Conservation (phyloP, 2,797 vertebrate species). For the Darevskia nairensis region DNA sequence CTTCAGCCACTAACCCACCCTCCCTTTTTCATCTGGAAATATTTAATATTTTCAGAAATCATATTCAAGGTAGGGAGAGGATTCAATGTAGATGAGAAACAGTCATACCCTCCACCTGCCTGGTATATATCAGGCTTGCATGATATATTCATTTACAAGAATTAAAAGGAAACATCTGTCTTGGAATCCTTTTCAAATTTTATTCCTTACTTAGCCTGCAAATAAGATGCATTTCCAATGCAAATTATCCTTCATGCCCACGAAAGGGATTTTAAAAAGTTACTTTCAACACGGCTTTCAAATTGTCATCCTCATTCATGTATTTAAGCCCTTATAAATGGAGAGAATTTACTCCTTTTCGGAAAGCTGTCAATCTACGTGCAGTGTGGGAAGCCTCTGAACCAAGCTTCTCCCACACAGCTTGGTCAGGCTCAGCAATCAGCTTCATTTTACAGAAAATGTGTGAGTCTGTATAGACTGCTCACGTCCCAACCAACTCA, state of each 20-base stretch:
- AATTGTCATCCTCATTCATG: conserved; percentile 31
- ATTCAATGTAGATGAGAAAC: background rate
- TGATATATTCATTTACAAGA: conserved; percentile 60
- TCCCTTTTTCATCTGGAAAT: conserved; percentile 13
- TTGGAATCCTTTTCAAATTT: conserved; percentile 62
- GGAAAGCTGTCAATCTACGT: conserved; percentile 10
- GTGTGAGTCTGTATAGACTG: conserved; percentile 41
- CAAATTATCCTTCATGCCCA: conserved; percentile 56
- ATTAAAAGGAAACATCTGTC: conserved; percentile 70
- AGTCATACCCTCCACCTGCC: conserved; percentile 54
- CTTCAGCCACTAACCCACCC: background rate
- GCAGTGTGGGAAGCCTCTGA: background rate
- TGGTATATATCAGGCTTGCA: conserved; percentile 11
- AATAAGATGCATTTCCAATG: conserved; percentile 64
- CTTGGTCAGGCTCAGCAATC: conserved; percentile 24
- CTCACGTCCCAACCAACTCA: background rate
- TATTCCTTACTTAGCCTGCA: conserved; percentile 52
- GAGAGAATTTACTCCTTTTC: conserved; percentile 18
- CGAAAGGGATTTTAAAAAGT: conserved; percentile 57
- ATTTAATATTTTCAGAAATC: conserved; percentile 33
- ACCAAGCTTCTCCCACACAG: conserved; percentile 2
- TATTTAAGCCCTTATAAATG: conserved; percentile 52
- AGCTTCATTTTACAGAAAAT: conserved; percentile 48
- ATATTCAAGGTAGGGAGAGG: background rate
- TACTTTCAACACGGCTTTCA: conserved; percentile 49